Percentiles rank a stretch among this genome's conserved stretches.
Evolutionary conservation across 1,140 invertebrate species (phyloP).

Genomic region (Rhagoletis pomonella): DNA sequence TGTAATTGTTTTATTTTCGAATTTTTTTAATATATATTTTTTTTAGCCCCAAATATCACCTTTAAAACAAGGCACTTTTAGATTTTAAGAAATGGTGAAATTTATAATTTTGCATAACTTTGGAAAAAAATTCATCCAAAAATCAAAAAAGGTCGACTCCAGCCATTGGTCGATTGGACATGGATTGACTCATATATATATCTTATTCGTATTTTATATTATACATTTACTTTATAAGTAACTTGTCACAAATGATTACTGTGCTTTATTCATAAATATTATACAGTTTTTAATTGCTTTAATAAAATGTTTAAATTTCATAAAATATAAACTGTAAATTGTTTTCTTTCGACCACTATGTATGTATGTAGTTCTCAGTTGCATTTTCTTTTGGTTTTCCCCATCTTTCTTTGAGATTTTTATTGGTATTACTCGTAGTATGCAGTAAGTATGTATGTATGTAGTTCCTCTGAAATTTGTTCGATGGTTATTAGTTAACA

Average conservation of each 20-base stretch:
- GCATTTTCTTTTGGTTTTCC: constrained; percentile 14
- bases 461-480: neutral
- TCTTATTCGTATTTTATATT: neutral
- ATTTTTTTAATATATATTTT: too few relatives aligned
- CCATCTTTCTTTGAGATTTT: neutral
- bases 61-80: too few relatives aligned
- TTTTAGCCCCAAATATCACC: too few relatives aligned
- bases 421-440: neutral
- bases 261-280: neutral
- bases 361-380: too few relatives aligned
- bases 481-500: neutral
- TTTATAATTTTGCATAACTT: too few relatives aligned
- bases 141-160: too few relatives aligned
- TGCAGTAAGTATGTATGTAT: neutral
- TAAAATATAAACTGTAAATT: constrained; percentile 14
- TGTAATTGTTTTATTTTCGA: neutral
- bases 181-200: too few relatives aligned
- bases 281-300: neutral
- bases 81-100: too few relatives aligned
- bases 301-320: constrained; percentile 25
- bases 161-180: too few relatives aligned
- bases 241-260: constrained; percentile 23
- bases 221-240: constrained; percentile 18
- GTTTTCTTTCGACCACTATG: constrained; percentile 17
- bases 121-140: too few relatives aligned